Evolutionary conservation across 1,140 invertebrate genomes (phyloP).

Genomic region (Temnothorax longispinosus): DNA sequence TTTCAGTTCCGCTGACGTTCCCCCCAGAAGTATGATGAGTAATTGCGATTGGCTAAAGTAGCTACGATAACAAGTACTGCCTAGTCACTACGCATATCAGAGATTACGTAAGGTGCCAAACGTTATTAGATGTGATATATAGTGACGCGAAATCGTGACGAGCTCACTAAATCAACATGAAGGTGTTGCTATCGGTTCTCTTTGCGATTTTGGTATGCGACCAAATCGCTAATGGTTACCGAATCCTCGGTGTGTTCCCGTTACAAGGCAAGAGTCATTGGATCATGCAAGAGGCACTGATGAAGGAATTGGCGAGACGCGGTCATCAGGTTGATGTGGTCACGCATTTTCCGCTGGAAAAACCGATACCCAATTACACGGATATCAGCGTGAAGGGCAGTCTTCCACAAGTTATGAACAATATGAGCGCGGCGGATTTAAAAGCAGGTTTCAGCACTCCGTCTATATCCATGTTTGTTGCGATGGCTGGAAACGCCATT

Average conservation of each 20-base stretch:
- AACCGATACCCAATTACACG: conserved; percentile 78
- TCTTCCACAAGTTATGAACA: conserved; percentile 38
- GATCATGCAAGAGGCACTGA: conserved; percentile 77
- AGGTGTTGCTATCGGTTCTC: not conserved
- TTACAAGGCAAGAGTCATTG: conserved; percentile 82
- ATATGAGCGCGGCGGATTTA: not conserved
- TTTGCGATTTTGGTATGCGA: not conserved
- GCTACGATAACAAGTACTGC: not conserved
- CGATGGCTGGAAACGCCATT: not conserved
- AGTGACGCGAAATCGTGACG: not conserved
- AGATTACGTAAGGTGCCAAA: not conserved
- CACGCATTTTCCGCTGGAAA: conserved; percentile 80
- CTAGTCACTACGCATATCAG: not conserved
- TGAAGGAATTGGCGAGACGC: conserved; percentile 78
- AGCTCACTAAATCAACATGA: conserved; percentile 37
- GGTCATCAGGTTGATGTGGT: conserved; percentile 84
- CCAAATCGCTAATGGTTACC: conserved; percentile 29
- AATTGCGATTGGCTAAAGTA: not conserved
- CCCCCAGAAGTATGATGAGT: not conserved
- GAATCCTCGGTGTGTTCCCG: conserved; percentile 81
- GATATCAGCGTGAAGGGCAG: conserved; percentile 75
- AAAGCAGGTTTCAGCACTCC: rapidly evolving
- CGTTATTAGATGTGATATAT: not conserved
- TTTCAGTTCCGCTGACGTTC: not conserved
- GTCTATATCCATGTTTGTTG: rapidly evolving